Conservation (phyloP, 2,888 invertebrate species). For the Metacarcinus magister region DNA sequence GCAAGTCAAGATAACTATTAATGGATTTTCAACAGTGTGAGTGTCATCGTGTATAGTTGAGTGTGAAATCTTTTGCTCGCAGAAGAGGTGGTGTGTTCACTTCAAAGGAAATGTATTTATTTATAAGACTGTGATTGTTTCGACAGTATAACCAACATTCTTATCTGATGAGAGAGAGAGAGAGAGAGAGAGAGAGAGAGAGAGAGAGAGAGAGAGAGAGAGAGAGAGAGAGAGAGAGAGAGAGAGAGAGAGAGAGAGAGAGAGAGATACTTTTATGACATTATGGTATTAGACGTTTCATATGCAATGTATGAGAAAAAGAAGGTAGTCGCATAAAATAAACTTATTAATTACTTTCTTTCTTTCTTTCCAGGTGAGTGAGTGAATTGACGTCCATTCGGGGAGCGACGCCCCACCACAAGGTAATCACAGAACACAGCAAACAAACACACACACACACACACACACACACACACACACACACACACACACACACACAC, state of each 20-base stretch:
- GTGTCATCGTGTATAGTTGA: no score
- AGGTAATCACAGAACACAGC: not conserved
- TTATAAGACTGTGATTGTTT: no score
- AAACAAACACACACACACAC: not conserved
- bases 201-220: not conserved
- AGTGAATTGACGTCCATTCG: not conserved
- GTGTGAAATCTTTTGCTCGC: no score
- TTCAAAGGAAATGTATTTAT: no score
- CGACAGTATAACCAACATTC: no score
- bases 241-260: not conserved
- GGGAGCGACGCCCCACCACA: not conserved
- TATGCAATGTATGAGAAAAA: not conserved
- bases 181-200: not conserved
- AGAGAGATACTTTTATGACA: not conserved
- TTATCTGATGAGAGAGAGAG: not conserved
- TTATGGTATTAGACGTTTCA: not conserved
- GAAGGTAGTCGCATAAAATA: not conserved
- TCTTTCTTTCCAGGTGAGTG: not conserved
- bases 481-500: conserved; percentile 7
- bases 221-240: not conserved
- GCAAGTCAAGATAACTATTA: no score
- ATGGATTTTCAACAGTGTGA: no score
- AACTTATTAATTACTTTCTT: not conserved
- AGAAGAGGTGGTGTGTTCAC: no score
- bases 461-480: not conserved